Conservation (phyloP, 2,888 invertebrate genomes). For the Orthosia gothica region DNA sequence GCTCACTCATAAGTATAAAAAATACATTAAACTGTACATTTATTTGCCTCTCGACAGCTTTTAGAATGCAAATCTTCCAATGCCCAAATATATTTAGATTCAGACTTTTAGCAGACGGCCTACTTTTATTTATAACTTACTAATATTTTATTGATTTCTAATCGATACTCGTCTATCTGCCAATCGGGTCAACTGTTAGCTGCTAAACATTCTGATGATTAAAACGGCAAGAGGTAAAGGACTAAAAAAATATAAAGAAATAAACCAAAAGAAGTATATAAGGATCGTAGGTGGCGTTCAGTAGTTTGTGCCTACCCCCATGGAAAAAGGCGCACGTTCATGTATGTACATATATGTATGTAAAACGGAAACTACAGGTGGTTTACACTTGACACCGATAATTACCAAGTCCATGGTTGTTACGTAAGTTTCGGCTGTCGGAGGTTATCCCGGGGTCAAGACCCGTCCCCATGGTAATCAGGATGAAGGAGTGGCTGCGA, state of each 20-base stretch:
- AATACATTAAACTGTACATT: too few species aligned
- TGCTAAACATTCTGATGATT: not conserved
- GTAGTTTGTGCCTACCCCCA: too few species aligned
- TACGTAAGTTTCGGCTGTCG: not conserved
- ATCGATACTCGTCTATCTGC: not conserved
- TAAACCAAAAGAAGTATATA: too few species aligned
- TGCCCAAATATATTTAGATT: too few species aligned
- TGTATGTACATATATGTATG: too few species aligned
- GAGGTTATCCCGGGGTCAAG: not conserved
- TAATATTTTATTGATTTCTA: not conserved
- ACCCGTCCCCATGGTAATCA: not conserved
- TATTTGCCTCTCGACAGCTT: too few species aligned
- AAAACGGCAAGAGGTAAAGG: not conserved
- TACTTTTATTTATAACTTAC: not conserved
- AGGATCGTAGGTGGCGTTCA: too few species aligned
- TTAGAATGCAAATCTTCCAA: too few species aligned
- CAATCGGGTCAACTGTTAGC: not conserved
- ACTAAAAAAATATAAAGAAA: too few species aligned
- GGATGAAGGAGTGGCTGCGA: conserved; percentile 2
- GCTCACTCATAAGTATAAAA: too few species aligned
- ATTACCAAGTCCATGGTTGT: not conserved
- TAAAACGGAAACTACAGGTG: not conserved
- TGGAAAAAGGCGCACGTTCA: too few species aligned
- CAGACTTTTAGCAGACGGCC: not conserved
- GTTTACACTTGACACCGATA: not conserved